Base-by-base conservation (phyloP, 2,113 vertebrate genomes). In the Isurus oxyrinchus region DNA sequence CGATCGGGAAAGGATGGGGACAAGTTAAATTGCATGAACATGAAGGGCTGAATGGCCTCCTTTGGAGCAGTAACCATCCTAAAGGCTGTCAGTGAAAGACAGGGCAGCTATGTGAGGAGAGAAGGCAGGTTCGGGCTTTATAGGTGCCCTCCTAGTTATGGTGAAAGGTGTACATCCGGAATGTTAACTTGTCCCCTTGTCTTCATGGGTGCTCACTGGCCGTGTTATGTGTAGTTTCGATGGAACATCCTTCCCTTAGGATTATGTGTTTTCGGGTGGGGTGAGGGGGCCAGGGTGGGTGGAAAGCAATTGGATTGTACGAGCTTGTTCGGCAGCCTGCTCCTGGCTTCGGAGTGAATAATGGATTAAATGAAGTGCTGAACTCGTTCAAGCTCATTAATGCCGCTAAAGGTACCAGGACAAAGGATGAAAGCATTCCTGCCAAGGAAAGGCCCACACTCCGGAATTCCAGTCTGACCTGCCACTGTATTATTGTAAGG, bases 301-400 rank as follows among this genome's bases (percentile, higher is more conserved):
- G 35, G 6, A 61, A 67, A 25, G 63, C n/a, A 27, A 69, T 91
- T 16, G 88, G 55, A 91, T 91, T 59, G 27, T 59, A 91, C 11
- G 13, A 61, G 88, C 44, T 69, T 31, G 40, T 21, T 31, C 94
- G 8, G 94, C 23, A 49, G 94, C 61, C 63, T 69, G 94, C 23
- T 63, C 94, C 40, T 72, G 49, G 25, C 10, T 72, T 44, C 21
- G 7, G 35, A 3, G 11, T 53, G 94, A 95, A 95, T 95, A 95
- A 72, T 95, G 94, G 94, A 95, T 95, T 95, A 95, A 95, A 95
- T 95, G 49, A 95, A 95, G 94, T 95, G 66, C 94, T 95, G 94
- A 72, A 95, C 63, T 72, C 4, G 31, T 95, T 95, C 66, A 27
- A 72, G 44, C 44, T 95, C 49, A 95, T 95, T 95, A 95, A 72